Percentiles rank a stretch among this genome's conserved stretches.
Conservation (phyloP, 1,140 invertebrate genomes). For the Drosophila aff. region DNA sequence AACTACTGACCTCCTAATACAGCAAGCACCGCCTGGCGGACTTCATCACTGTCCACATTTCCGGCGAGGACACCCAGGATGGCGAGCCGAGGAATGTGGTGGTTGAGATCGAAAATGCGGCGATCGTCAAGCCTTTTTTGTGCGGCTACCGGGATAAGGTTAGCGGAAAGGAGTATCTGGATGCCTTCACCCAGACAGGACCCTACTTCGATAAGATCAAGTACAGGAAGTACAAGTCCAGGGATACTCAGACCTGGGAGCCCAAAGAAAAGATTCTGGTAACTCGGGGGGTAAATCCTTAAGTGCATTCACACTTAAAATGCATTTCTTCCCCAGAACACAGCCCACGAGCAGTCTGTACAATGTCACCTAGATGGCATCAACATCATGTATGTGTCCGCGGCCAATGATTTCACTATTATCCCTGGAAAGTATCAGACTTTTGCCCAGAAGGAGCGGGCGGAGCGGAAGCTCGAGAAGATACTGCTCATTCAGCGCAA, state of each 20-base stretch:
- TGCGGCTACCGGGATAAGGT: constrained; percentile 87
- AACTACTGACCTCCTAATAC: not conserved
- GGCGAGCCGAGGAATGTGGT: constrained; percentile 84
- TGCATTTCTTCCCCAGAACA: constrained; percentile 58
- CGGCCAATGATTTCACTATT: constrained; percentile 65
- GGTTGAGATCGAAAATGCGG: constrained; percentile 86
- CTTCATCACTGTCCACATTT: constrained; percentile 86
- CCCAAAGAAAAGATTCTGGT: constrained; percentile 72
- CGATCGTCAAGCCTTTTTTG: constrained; percentile 87
- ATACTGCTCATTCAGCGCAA: constrained; percentile 80
- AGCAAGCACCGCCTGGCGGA: constrained; percentile 85
- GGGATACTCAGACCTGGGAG: constrained; percentile 81
- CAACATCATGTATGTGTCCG: constrained; percentile 68
- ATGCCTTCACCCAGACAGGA: constrained; percentile 88
- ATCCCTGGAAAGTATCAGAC: constrained; percentile 75
- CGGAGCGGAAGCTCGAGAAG: constrained; percentile 70
- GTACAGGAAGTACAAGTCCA: constrained; percentile 64
- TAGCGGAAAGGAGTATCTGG: constrained; percentile 86
- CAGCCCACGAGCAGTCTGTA: constrained; percentile 75
- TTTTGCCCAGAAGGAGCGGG: constrained; percentile 68
- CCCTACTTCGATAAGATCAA: constrained; percentile 84
- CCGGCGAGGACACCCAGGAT: constrained; percentile 77
- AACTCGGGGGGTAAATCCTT: not conserved
- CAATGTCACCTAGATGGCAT: constrained; percentile 77
- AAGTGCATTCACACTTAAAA: not conserved